phyloP scores from a whole-genome alignment of 1,140 invertebrate genomes.

The Saccostrea glomerata region DNA sequence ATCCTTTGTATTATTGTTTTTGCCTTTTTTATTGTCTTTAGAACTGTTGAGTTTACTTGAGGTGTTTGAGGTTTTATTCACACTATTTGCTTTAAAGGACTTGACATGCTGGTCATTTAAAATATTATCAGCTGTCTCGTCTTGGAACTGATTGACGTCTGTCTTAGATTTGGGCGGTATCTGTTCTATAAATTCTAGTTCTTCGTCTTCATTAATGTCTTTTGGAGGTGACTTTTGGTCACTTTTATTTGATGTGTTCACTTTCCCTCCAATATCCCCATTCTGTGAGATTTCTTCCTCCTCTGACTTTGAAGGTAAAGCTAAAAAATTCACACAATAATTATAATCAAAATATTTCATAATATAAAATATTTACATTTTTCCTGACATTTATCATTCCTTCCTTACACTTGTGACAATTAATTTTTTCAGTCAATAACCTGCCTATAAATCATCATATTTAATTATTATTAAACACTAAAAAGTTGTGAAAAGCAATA shows the following conservation, averaged over 20 bases:
- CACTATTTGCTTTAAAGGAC: constrained; percentile 70
- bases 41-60: constrained; percentile 73
- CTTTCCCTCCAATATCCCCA: constrained; percentile 69
- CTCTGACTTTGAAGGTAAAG: constrained; percentile 76
- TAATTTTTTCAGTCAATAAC: no score
- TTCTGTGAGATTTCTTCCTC: constrained; percentile 78
- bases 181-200: constrained; percentile 76
- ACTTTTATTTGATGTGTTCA: constrained; percentile 62
- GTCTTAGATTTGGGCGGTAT: constrained; percentile 66
- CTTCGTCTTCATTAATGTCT: constrained; percentile 74
- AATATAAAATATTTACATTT: no score
- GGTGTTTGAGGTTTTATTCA: constrained; percentile 63
- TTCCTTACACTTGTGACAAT: no score
- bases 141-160: constrained; percentile 76
- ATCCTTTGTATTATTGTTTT: constrained; percentile 75
- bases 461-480: no score
- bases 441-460: no score
- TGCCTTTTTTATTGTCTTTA: constrained; percentile 75
- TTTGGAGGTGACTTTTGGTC: constrained; percentile 66
- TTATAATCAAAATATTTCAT: background rate
- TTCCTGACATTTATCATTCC: no score
- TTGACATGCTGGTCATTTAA: constrained; percentile 73
- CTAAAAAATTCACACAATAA: constrained; percentile 62
- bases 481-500: no score
- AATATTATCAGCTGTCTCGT: constrained; percentile 75